These are phyloP conservation scores for Ctenochaetus hawaiiensis DNA, from an alignment of 2,797 vertebrate species.

Conservation along the genomic window DNA sequence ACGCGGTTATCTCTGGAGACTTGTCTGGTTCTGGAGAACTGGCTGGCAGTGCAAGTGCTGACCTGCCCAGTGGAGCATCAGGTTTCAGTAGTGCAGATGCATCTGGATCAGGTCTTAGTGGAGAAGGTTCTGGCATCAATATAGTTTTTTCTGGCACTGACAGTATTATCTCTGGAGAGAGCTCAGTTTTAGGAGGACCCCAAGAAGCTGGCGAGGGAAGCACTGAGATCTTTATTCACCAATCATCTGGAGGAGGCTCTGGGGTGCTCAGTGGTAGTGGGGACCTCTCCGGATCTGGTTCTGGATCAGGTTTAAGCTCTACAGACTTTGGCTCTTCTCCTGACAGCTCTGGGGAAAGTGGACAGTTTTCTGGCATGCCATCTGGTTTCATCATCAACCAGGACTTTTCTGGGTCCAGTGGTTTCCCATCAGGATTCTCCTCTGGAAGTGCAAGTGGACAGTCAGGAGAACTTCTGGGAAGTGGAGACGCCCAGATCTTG, in stretches of 20 bases:
- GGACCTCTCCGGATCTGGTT: constrained; percentile 64
- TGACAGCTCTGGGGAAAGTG: constrained; percentile 66
- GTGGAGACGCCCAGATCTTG: constrained; percentile 70
- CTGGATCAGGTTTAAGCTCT: constrained; percentile 64
- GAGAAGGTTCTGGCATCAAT: constrained; percentile 63
- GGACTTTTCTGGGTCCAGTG: constrained; percentile 86
- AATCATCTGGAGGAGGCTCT: constrained; percentile 61
- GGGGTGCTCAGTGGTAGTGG: constrained; percentile 77
- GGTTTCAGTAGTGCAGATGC: constrained; percentile 46
- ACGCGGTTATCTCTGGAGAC: constrained; percentile 23
- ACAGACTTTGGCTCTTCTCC: constrained; percentile 56
- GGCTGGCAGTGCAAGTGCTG: constrained; percentile 35
- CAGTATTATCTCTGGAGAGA: constrained; percentile 58
- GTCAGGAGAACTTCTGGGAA: constrained; percentile 73
- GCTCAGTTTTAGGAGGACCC: constrained; percentile 68
- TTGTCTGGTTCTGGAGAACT: constrained; percentile 40
- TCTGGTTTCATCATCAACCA: constrained; percentile 70
- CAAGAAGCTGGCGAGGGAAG: constrained; percentile 81
- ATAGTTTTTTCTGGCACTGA: constrained; percentile 70
- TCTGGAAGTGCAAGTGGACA: constrained; percentile 74
- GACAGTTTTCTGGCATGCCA: constrained; percentile 63
- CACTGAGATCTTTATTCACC: constrained; percentile 68
- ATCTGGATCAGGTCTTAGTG: constrained; percentile 77
- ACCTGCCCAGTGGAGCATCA: constrained; percentile 48
- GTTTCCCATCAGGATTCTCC: constrained; percentile 77